Evolutionary conservation across 2,113 vertebrate genomes (phyloP), one percentile per base, ranked within the genome.

Genomic region (Pleuronectes platessa): DNA sequence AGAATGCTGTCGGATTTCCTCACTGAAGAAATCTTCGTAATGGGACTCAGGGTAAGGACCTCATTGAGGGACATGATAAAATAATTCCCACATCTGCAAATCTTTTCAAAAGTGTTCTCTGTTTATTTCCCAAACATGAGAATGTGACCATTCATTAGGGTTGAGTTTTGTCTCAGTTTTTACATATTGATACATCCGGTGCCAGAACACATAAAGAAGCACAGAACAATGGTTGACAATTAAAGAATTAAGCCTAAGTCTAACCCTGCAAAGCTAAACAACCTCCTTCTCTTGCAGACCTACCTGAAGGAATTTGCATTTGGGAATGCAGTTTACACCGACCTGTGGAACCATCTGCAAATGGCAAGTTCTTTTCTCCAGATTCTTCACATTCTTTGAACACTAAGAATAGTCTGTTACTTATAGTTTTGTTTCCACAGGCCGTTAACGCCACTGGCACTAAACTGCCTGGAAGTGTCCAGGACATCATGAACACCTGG

Each of bases 1-100:
- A 93, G 97, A 73, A 99, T 99, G 98, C 91, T 99, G n/a, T 98
- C 98, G 0, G 84, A 92, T 74, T 99, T 98, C 86, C 92, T 99
- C 21, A 93, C 88, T 0, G 96, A 98, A 78, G 0, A 79, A 0
- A 15, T 97, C 18, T 99, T 99, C 91, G 91, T 49, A 37, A 0
- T 26, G 24, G 98, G 98, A 35, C 85, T 99, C 71, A 74, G 75
- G 69, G 98, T 99, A 89, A 95, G 93, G 17, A 61, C n/a, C 0
- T 7, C 1, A 61, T 14, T 1, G 27, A 31, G 31, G 31, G 7
- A 31, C 31, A 31, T 0, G 31, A 31, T 31, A 1, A 1, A 31
- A 31, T 31, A 31, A 31, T 31, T 31, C 27, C 27, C 27, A 31
- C 27, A 31, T 31, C 27, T 4, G 27, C 27, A 31, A 31, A 31